Conservation (phyloP, 2,113 vertebrate species). For the Arenaria interpres region DNA sequence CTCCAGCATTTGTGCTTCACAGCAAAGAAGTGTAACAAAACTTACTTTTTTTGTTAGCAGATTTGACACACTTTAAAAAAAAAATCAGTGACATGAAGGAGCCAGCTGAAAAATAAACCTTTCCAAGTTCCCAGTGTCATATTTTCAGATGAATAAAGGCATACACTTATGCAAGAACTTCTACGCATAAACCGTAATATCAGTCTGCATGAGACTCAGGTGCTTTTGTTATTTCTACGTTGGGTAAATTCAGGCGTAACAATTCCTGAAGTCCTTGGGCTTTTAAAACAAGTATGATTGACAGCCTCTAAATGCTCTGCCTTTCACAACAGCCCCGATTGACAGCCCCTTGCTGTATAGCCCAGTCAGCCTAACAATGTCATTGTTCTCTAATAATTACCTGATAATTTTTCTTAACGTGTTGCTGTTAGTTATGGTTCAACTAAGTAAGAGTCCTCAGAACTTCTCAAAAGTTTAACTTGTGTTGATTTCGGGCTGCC, state of each 20-base stretch:
- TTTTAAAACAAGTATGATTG: slow-evolving; percentile 47
- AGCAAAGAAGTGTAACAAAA: background rate
- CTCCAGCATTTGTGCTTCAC: background rate
- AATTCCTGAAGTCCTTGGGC: background rate
- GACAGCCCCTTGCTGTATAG: slow-evolving; percentile 19
- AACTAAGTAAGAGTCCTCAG: background rate
- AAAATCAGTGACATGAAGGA: background rate
- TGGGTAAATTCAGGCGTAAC: background rate
- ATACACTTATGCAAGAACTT: background rate
- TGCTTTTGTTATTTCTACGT: slow-evolving; percentile 29
- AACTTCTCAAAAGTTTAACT: background rate
- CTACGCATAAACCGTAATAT: background rate
- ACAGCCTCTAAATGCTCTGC: slow-evolving; percentile 28
- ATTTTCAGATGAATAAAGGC: slow-evolving; percentile 15
- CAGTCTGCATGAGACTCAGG: background rate
- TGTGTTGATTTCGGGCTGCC: background rate
- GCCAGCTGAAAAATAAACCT: background rate
- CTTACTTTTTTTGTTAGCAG: background rate
- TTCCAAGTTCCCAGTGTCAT: background rate
- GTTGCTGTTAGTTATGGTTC: background rate
- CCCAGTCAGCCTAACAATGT: slow-evolving; percentile 36
- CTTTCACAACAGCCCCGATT: slow-evolving; percentile 30
- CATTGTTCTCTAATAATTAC: slow-evolving; percentile 51
- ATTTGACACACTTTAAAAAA: background rate
- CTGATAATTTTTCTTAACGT: background rate